Base-by-base conservation (phyloP, 1,140 invertebrate species). In the Ooceraea biroi region DNA sequence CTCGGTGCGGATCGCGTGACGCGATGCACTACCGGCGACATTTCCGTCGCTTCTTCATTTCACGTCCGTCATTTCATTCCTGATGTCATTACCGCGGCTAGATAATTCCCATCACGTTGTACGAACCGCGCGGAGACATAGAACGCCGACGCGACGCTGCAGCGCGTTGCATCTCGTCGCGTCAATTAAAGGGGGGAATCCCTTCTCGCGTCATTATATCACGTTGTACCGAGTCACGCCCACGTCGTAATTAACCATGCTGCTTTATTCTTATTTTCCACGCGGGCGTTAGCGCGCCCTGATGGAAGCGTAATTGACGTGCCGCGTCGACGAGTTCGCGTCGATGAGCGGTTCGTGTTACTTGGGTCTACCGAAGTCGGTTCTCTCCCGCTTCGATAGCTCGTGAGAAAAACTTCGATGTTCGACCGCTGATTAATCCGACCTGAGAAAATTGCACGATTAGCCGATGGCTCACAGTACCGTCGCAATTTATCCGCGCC, bases 361-460 rank as follows among this genome's bases (percentile, higher is more conserved):
- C 76, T 36, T 41, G 36, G 55, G 30, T 80, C 76, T 17, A 46
- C 8, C 8, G 50, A 69, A 69, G 44, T 58, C 50, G 8, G 48
- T 36, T 36, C 36, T 36, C 36, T 36, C 36, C 7, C 36, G 36
- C 36, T 7, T 36, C 36, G 7, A 36, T 36, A 36, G 76, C 50
- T 46, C 57, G 76, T 69, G 63, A 80, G 36, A 80, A 80, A 69
- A 80, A 80, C 65, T 80, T 30, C 1, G 50, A 44, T 76, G 58
- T 76, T 63, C 73, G 73, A 50, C n/a, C 65, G 65, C 17, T n/a
- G 76, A 80, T 80, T 58, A 76, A 36, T 17, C 17, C 17, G 46
- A n/a, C 19, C 30, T 25, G 76, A 69, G 76, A 80, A 80, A 69
- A 80, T 80, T 80, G 76, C 76, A n/a, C 76, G 65, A 80, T 80